Evolutionary conservation across 2,797 vertebrate species (phyloP), one percentile per base, ranked within the genome.

Genomic region (Pseudochaenichthys georgianus): DNA sequence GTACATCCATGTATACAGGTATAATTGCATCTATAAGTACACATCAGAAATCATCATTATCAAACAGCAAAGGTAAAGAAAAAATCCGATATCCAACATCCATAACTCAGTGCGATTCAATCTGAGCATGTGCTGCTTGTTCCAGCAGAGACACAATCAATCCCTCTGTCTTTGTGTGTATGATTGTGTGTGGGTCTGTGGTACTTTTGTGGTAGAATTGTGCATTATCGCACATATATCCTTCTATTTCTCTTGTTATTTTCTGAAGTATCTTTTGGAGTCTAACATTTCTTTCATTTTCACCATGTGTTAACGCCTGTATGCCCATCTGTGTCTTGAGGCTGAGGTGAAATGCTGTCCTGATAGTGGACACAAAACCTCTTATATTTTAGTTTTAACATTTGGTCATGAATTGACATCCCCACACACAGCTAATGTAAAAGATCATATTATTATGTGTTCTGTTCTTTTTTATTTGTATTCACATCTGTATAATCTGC

Each of bases 131-230:
- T 77, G 66, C 54, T 66, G 75, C 28, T 70, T 75, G 54, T 78
- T 79, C 70, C 80, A 78, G 61, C 65, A 75, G 68, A 73, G 78
- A 13, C 17, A 3, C 34, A 7, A 90, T 92, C 79, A 88, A 84
- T 85, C 64, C 61, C 64, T 64, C 38, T n/a, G n/a, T 13, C 23
- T 31, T 51, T 19, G 53, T 65, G 54, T 68, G 47, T 54, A 5
- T 64, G 69, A 31, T 9, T 59, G 47, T 11, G 54, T 19, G 59
- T 15, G n/a, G 7, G 34, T 59, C 45, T 73, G 17, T 61, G 13
- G 17, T 62, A 34, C 16, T 17, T 58, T 16, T 75, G 70, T 64
- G 58, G 67, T 43, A 10, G 61, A 75, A 60, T 64, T 79, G 58
- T 62, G 69, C 52, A 53, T 77, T 59, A n/a, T 41, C 46, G 34